Conservation (phyloP, 2,113 vertebrate genomes). For the Rhea americana region DNA sequence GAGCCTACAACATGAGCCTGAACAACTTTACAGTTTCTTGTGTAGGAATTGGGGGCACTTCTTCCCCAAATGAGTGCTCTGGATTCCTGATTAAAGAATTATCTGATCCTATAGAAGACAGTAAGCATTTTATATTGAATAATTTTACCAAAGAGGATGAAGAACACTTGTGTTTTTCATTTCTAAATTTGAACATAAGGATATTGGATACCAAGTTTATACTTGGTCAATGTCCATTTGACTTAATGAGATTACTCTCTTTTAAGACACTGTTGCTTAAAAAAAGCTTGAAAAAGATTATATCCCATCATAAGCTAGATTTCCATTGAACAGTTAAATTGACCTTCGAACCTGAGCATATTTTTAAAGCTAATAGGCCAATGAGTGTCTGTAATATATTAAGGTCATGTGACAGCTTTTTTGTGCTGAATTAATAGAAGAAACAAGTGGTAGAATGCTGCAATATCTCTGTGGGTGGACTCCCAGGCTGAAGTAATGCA, state of each 20-base stretch:
- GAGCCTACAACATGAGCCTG: neutral
- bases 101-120: neutral
- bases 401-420: neutral
- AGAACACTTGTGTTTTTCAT: neutral
- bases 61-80: neutral
- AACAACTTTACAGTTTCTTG: neutral
- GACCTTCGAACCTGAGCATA: neutral
- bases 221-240: neutral
- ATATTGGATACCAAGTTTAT: neutral
- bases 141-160: neutral
- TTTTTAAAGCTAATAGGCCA: neutral
- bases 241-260: neutral
- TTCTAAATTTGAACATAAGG: neutral
- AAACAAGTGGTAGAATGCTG: neutral
- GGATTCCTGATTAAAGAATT: neutral
- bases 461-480: accelerated
- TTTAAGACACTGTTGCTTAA: neutral
- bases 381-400: neutral
- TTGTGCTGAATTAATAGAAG: neutral
- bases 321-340: neutral
- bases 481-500: neutral
- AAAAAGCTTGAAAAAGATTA: neutral
- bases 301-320: neutral
- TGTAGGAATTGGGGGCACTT: neutral
- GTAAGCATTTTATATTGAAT: neutral